Conservation (phyloP, 2,797 vertebrate species). For the Cynodonichthys magdalenae region DNA sequence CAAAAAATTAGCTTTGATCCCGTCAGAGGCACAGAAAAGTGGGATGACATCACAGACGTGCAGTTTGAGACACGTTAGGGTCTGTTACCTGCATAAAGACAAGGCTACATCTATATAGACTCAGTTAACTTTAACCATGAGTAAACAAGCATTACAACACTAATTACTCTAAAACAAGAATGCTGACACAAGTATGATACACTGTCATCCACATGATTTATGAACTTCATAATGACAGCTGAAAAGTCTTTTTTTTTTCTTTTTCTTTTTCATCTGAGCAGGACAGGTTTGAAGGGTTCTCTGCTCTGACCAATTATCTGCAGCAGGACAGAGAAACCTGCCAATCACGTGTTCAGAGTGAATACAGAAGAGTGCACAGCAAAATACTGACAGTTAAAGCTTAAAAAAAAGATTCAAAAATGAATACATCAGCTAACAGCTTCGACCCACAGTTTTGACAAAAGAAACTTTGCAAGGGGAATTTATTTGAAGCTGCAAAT, state of each 20-base stretch:
- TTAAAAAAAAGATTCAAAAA: conserved; percentile 29
- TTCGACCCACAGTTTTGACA: conserved; percentile 59
- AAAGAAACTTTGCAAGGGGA: conserved; percentile 59
- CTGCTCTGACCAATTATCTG: conserved; percentile 66
- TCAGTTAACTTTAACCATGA: conserved; percentile 37
- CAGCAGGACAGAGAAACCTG: conserved; percentile 62
- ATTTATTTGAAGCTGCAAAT: conserved; percentile 67
- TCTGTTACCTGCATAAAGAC: conserved; percentile 27
- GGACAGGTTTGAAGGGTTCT: conserved; percentile 57
- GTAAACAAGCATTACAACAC: conserved; percentile 57
- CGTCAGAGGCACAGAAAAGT: conserved; percentile 41
- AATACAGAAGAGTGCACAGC: conserved; percentile 49
- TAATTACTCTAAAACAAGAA: conserved; percentile 66
- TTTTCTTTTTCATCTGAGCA: conserved; percentile 35
- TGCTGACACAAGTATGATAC: conserved; percentile 60
- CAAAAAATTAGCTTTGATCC: conserved; percentile 71
- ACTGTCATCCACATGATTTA: conserved; percentile 68
- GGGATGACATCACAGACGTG: conserved; percentile 49
- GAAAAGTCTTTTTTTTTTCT: conserved; percentile 40
- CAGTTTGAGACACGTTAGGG: conserved; percentile 23
- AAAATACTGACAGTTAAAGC: conserved; percentile 40
- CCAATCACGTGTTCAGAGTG: conserved; percentile 59
- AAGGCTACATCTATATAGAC: conserved; percentile 26
- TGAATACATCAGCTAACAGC: conserved; percentile 18
- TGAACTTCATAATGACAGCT: conserved; percentile 59